Evolutionary conservation across 2,113 vertebrate genomes (phyloP), one percentile per base, ranked within the genome.

Genomic region (Pachycephala philippinensis): DNA sequence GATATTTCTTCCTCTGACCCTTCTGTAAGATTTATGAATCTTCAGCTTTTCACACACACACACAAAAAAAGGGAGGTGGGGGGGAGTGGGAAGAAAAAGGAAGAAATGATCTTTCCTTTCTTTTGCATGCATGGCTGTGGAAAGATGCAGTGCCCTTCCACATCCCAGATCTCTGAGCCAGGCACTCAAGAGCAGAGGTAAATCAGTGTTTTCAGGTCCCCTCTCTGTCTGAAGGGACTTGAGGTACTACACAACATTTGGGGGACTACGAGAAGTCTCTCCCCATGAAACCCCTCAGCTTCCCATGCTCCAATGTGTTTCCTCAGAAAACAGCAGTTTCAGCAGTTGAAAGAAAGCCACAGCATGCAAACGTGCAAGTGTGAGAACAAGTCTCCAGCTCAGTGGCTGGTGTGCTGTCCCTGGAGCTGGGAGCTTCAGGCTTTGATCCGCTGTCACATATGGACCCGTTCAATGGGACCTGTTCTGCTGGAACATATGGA

Each of bases 361-460:
- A 35, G 56, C 27, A 22, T 9, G 40, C 33, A 37, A 83, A 37
- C 0, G 0, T 18, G 30, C 45, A 28, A 83, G 53, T 19, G 44
- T 66, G 45, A 57, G 83, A 70, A 49, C 23, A 47, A 23, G 63
- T 56, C 53, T 27, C 40, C 70, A 40, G 16, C 26, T 53, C 42
- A 20, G 54, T 14, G 70, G 35, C 76, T 60, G 31, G 12, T 11
- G 33, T 39, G 31, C 8, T n/a, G 27, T n/a, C 61, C 71, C 49
- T 7, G 26, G 65, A 68, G 78, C 26, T 37, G 65, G 23, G 45
- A 74, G 31, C 37, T 42, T 74, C 15, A 1, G 37, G n/a, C 5
- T 84, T 74, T 57, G 56, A 75, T 63, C 57, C 0, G 0, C 60
- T 57, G 8, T 42, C 16, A 26, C 22, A 26, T 5, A 70, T 0